Evolutionary conservation across 2,113 vertebrate species (phyloP), one percentile per base, ranked within the genome.

Genomic region (Herpetotheres cachinnans): DNA sequence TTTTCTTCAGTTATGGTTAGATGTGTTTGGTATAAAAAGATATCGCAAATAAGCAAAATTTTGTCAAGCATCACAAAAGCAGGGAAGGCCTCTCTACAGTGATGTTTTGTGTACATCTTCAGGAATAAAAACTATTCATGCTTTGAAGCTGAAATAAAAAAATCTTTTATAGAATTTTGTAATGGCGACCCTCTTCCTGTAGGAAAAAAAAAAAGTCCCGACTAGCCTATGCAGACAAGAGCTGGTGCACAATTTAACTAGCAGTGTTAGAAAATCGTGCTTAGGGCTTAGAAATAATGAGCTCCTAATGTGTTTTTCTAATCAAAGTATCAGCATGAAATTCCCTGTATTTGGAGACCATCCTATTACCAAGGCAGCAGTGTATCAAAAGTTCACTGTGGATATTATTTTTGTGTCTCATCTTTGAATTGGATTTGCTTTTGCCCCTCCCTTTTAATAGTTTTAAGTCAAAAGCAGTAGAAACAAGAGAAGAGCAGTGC

Each of bases 241-340:
- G 47, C 81, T 50, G 46, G 13, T n/a, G 36, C 52, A 50, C 67
- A 89, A 54, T 74, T 54, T 92, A 96, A 88, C 46, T 76, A 86
- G 26, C 63, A 87, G 81, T 32, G 34, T 76, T 89, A 86, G 36
- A 90, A 91, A 87, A 89, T 77, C 29, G 0, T 96, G 77, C 88
- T 77, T 90, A 73, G 30, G 81, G 88, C 82, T 70, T 86, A 84
- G 78, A 98, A 96, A 97, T 95, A 97, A 97, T 96, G 87, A 97
- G 83, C 90, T 96, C 95, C 82, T 92, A 90, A 97, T 79, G 82
- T 62, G 55, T 91, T 86, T 97, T 97, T 84, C 62, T 93, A 87
- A 97, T 86, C 91, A 95, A 80, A 96, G 66, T 83, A 77, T 86
- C 94, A 94, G 94, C 81, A 72, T 82, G 83, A 89, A 91, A 79